Evolutionary conservation across 2,797 vertebrate genomes (phyloP), one percentile per base, ranked within the genome.

Genomic region (Bradypodion ventrale): DNA sequence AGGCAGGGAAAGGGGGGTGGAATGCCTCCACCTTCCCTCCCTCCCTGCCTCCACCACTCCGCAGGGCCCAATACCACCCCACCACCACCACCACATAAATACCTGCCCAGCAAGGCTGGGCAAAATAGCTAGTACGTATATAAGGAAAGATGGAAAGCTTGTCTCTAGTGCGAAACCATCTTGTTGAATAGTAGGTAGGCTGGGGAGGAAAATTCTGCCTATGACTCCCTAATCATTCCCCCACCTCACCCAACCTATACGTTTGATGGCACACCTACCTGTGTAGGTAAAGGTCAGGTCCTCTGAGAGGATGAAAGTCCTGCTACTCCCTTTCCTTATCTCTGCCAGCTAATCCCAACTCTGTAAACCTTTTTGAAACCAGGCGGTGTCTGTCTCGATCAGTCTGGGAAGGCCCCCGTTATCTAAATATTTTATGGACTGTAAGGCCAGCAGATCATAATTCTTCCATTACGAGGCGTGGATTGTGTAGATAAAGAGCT

Each of bases 341-440:
- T 81, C 74, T 63, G 65, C 13, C 16, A 52, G 56, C 42, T 85
- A 62, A 82, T 76, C 37, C 74, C 16, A 3, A 27, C 79, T 77
- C 60, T 56, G 77, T 81, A 85, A 85, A 81, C 27, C 66, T 69
- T 35, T 23, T 76, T 2, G 65, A 49, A 81, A 23, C 23, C 21
- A 7, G 46, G 80, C 16, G 60, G 75, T n/a, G 66, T 29, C 35
- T 12, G 25, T 49, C 5, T 15, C 16, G n/a, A 84, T 73, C 76
- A 52, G 16, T 32, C 65, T 35, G 62, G 32, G 10, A 23, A 2
- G 25, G 23, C 52, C 62, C n/a, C 29, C 27, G 9, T 82, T 85
- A 85, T 85, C 79, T 49, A 23, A 46, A 12, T 16, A 4, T 21
- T 85, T 85, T 85, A 85, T 85, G 74, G 84, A 85, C 84, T 85